Conservation (phyloP, 2,113 vertebrate species). For the Erpornis zantholeuca region DNA sequence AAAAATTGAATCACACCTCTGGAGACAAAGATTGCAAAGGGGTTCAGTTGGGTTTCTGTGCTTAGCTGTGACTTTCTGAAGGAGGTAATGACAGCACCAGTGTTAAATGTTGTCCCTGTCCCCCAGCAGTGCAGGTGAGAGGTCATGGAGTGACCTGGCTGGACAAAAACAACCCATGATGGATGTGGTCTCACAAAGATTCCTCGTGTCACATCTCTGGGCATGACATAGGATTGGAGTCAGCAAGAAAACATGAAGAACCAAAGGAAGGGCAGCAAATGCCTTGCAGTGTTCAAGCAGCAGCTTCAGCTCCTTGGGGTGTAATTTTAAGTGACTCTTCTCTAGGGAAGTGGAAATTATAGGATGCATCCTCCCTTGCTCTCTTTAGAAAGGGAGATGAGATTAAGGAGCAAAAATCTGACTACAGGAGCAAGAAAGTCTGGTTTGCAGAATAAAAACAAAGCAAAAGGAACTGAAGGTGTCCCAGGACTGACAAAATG, state of each 20-base stretch:
- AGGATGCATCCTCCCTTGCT: background rate
- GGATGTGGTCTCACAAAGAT: background rate
- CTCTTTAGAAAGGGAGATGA: background rate
- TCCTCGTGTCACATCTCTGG: background rate
- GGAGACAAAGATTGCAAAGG: background rate
- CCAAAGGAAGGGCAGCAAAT: background rate
- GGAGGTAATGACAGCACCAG: background rate
- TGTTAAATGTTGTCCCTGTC: background rate
- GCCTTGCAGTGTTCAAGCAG: background rate
- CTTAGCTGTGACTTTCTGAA: background rate
- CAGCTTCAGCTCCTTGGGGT: background rate
- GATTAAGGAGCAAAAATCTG: background rate
- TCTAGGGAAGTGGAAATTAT: background rate
- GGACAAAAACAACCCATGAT: background rate
- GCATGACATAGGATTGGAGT: rapidly evolving
- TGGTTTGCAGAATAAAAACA: background rate
- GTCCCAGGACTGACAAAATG: background rate
- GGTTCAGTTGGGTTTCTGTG: background rate
- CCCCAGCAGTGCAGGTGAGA: background rate
- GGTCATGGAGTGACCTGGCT: background rate
- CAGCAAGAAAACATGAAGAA: background rate
- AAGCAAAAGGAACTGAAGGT: background rate
- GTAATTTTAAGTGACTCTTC: background rate
- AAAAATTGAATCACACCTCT: rapidly evolving
- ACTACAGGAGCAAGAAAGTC: background rate